Percentiles rank a stretch among this genome's conserved stretches.
Evolutionary conservation across 2,113 vertebrate genomes (phyloP).

Genomic region (Vulpes lagopus): DNA sequence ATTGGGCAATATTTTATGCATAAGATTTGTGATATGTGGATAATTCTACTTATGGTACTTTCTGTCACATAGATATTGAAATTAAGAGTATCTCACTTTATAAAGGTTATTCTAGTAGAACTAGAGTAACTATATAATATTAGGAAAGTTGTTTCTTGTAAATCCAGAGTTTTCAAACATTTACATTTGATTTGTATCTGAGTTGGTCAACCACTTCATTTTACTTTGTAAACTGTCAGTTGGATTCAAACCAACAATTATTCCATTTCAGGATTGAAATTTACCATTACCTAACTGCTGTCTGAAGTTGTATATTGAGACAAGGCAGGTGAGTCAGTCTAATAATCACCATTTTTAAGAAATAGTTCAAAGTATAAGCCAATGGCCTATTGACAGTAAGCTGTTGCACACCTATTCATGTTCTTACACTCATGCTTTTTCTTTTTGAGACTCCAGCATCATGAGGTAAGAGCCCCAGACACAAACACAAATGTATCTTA

Average conservation of each 20-base stretch:
- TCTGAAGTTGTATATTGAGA: background rate
- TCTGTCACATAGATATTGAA: background rate
- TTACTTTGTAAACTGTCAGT: background rate
- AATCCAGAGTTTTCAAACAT: background rate
- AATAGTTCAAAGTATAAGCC: background rate
- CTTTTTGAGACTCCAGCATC: background rate
- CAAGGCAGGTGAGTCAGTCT: background rate
- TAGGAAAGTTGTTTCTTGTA: background rate
- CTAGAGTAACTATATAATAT: background rate
- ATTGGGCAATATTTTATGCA: background rate
- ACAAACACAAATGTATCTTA: rapidly evolving
- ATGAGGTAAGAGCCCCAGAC: rapidly evolving
- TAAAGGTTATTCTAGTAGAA: background rate
- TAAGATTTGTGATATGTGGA: background rate
- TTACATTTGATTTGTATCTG: background rate
- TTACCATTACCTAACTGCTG: background rate
- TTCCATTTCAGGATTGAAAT: background rate
- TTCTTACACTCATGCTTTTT: rapidly evolving
- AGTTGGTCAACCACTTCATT: background rate
- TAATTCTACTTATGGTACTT: background rate
- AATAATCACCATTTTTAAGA: background rate
- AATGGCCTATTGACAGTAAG: rapidly evolving
- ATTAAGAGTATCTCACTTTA: background rate
- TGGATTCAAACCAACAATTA: background rate
- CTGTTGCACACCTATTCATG: rapidly evolving